Percentiles rank a stretch among this genome's conserved stretches.
These are phyloP conservation scores for Hesperia comma DNA, from an alignment of 2,888 invertebrate species.

Conservation along the genomic window DNA sequence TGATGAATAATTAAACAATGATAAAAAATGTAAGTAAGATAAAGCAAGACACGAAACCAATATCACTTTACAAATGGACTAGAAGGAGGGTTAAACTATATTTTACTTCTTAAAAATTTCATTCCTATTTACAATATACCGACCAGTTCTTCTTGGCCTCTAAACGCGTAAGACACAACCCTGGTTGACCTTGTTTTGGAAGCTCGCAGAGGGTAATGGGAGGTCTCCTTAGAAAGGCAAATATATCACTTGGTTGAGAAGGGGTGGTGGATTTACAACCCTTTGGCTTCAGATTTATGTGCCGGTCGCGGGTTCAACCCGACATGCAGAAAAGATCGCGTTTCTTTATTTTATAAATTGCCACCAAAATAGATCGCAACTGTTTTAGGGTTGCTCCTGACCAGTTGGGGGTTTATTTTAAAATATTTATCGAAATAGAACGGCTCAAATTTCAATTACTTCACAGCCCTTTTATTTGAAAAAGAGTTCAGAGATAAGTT, in stretches of 20 bases:
- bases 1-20: constrained; percentile 9
- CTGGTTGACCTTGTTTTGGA: constrained; percentile 28
- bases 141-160: constrained; percentile 54
- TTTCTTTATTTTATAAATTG: constrained; percentile 81
- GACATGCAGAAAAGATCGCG: constrained; percentile 55
- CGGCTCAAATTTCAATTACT: constrained; percentile 34
- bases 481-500: too few species aligned
- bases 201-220: constrained; percentile 28
- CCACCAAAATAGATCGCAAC: constrained; percentile 62
- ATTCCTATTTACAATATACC: constrained; percentile 67
- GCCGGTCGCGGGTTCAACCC: constrained; percentile 72
- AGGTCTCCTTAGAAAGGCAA: constrained; percentile 34
- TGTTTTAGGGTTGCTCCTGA: constrained; percentile 46
- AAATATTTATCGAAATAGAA: constrained; percentile 32
- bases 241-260: constrained; percentile 66
- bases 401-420: constrained; percentile 33
- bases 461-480: neutral
- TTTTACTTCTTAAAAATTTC: constrained; percentile 74
- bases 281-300: constrained; percentile 77
- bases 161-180: constrained; percentile 26
- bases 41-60: constrained; percentile 57
- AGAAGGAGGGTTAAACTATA: constrained; percentile 67
- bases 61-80: constrained; percentile 75
- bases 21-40: constrained; percentile 62
- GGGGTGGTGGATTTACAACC: constrained; percentile 79